A percentile compares a stretch with the other conserved stretches of the same genome.
Conservation (phyloP, 2,113 vertebrate genomes). For the Grantiella picta region DNA sequence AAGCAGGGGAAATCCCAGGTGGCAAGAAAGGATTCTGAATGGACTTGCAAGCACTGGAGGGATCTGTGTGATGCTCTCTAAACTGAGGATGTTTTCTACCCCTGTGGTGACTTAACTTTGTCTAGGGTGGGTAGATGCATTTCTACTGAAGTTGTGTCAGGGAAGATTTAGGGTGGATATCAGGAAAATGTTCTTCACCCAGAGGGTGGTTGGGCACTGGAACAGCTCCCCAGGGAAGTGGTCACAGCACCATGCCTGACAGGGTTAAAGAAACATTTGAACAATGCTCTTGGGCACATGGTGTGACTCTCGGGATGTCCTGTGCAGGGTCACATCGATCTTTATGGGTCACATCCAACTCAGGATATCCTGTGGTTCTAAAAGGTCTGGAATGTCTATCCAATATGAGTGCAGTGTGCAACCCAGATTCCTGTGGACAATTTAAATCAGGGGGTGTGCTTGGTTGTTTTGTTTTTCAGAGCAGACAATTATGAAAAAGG, state of each 20-base stretch:
- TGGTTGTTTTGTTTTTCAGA: background rate
- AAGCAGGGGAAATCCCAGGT: background rate
- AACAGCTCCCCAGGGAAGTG: background rate
- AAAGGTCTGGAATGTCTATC: background rate
- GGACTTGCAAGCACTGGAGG: background rate
- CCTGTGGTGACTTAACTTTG: background rate
- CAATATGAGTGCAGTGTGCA: background rate
- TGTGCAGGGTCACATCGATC: background rate
- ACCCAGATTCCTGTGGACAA: background rate
- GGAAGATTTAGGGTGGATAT: rapidly evolving
- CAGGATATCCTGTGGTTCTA: background rate
- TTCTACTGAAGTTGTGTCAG: background rate
- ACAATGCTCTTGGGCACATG: background rate
- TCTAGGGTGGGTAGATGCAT: background rate
- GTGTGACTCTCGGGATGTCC: too few relatives aligned
- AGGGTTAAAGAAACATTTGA: background rate
- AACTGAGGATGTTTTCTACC: background rate
- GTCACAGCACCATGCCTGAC: background rate
- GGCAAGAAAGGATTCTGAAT: background rate
- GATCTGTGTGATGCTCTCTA: background rate
- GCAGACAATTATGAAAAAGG: background rate
- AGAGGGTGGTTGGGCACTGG: rapidly evolving
- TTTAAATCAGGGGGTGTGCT: background rate
- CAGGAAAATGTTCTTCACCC: background rate
- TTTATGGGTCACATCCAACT: background rate